Conservation (phyloP, 1,140 invertebrate species). For the Lepidostoma basale region DNA sequence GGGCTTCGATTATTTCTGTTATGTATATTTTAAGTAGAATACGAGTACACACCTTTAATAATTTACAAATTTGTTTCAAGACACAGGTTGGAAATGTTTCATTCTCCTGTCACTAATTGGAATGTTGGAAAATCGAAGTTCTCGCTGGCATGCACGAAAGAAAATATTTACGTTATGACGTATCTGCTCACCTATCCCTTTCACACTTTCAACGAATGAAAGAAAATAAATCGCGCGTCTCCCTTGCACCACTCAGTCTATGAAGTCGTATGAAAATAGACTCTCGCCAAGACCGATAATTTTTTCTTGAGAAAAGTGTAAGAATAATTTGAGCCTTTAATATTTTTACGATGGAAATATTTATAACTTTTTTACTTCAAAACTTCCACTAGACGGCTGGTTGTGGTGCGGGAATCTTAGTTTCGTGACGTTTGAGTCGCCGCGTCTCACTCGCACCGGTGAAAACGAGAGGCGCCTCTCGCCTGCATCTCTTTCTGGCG, state of each 20-base stretch:
- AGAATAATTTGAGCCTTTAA: background rate
- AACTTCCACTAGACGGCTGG: too few species aligned
- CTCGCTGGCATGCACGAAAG: background rate
- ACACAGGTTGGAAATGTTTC: too few species aligned
- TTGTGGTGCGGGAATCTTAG: background rate
- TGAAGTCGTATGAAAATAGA: background rate
- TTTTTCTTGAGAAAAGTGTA: too few species aligned
- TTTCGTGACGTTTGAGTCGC: slow-evolving; percentile 6
- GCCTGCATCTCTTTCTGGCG: slow-evolving; percentile 25
- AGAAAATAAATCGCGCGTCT: background rate
- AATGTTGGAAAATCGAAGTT: background rate
- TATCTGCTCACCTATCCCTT: background rate
- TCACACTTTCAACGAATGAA: background rate
- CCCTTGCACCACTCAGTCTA: background rate
- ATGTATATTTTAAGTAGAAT: too few species aligned
- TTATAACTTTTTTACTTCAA: background rate
- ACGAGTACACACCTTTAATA: too few species aligned
- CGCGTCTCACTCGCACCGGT: slow-evolving; percentile 13
- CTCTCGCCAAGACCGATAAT: too few species aligned
- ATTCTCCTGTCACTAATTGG: too few species aligned
- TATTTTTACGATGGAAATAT: background rate
- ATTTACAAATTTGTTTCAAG: too few species aligned
- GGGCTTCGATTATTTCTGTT: too few species aligned
- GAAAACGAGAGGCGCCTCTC: slow-evolving; percentile 23
- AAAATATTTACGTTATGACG: slow-evolving; percentile 10